Base-by-base conservation (phyloP, 2,888 invertebrate species). In the Rugalucina vietnamica region DNA sequence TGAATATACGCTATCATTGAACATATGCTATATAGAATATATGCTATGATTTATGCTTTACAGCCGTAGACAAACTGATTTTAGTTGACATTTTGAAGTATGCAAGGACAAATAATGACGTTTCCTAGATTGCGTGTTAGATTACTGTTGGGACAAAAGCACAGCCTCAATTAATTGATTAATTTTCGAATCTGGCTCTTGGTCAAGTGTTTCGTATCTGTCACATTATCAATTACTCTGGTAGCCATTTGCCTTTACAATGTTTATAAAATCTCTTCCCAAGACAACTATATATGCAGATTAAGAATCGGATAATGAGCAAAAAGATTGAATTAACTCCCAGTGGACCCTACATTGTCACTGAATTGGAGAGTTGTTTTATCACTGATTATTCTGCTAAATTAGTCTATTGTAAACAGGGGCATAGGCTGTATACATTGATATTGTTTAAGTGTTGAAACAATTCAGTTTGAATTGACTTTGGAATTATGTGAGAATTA, bases 161-260 rank as follows among this genome's bases (percentile, higher is more conserved):
- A n/a, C n/a, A n/a, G n/a, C n/a, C 18, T 43, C 43, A 43, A 12
- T 43, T 8, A 43, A 12, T 54, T 65, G 65, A 65, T 65, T 14
- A 65, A 65, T 65, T 34, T 65, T 32, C 21, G 32, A 21, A 18
- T 1, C 24, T 65, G 3, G 34, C 27, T 34, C 34, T 34, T 65
- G 65, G 65, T 65, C 65, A 34, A 65, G 65, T 65, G 65, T 65
- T 65, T 65, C 65, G 18, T 34, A 65, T 65, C 29, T 29, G 34
- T 65, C 65, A 65, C 32, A 65, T 65, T 65, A 65, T 32, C 65
- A 65, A 34, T 34, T 65, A 34, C 29, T 65, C 34, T 5, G 10
- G 24, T 65, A 65, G 18, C 34, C 34, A 65, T 54, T 54, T 4
- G n/a, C 12, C 54, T n/a, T 8, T 54, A 54, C 54, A 54, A 54